Evolutionary conservation across 2,113 vertebrate genomes (phyloP), one percentile per base, ranked within the genome.

Genomic region (Ageneiosus marmoratus): DNA sequence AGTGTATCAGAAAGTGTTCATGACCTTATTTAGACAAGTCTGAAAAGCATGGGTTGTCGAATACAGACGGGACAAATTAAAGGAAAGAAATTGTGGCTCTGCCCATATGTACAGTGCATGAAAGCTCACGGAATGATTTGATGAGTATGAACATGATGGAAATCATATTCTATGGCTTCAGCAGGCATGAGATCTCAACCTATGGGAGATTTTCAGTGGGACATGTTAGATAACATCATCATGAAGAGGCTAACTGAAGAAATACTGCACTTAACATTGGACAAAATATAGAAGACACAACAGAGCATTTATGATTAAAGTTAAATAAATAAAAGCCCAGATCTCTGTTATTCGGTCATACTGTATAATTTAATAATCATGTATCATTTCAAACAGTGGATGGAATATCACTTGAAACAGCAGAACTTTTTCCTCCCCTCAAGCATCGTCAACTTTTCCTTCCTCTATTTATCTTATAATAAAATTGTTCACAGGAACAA

Each of bases 221-320:
- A n/a, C n/a, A n/a, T n/a, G n/a, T n/a, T n/a, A n/a, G n/a, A n/a
- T n/a, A n/a, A n/a, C n/a, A n/a, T n/a, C n/a, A n/a, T n/a, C n/a
- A n/a, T n/a, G n/a, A n/a, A n/a, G n/a, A n/a, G n/a, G n/a, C n/a
- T n/a, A n/a, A n/a, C n/a, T n/a, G n/a, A n/a, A n/a, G n/a, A n/a
- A n/a, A n/a, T n/a, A n/a, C n/a, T n/a, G 20, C 8, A 75, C 34
- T 51, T 70, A 65, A 53, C 32, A n/a, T 8, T n/a, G 20, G 9
- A 37, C 4, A 41, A 77, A 69, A 62, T 34, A 27, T 63, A 74
- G 5, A 48, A 20, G 60, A 81, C 75, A 78, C 48, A 37, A 37
- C 13, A 50, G 79, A 48, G 74, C 74, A 29, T 79, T 87, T 90
- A 86, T 82, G 85, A 89, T 46, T 88, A 91, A 93, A 91, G 55